Conservation (phyloP, 2,113 vertebrate species). For the Gasterosteus aculeatus region DNA sequence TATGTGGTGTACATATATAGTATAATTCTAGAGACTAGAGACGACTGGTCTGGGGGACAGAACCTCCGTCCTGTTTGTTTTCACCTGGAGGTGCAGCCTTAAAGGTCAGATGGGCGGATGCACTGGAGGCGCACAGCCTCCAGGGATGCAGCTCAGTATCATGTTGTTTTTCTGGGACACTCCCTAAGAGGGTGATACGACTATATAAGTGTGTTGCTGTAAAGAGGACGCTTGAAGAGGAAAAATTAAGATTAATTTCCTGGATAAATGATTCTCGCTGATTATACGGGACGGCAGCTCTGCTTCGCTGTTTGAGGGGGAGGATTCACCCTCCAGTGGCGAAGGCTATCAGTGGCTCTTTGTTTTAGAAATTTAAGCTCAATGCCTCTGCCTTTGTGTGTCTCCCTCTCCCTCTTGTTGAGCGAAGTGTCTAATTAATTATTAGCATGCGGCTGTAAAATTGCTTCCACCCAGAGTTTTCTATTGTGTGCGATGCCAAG, state of each 20-base stretch:
- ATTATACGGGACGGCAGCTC: constrained; percentile 41
- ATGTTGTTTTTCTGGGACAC: constrained; percentile 44
- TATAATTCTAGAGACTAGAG: constrained; percentile 2
- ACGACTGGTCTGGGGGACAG: constrained; percentile 1
- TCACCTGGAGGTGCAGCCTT: constrained; percentile 22
- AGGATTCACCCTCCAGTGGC: constrained; percentile 40
- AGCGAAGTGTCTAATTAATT: constrained; percentile 60
- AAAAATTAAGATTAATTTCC: constrained; percentile 64
- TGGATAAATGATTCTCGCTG: constrained; percentile 55
- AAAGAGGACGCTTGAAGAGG: constrained; percentile 39
- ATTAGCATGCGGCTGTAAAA: constrained; percentile 54
- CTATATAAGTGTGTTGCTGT: constrained; percentile 52
- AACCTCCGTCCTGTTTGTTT: constrained; percentile 1
- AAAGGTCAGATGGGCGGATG: constrained; percentile 35
- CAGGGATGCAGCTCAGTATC: constrained; percentile 19
- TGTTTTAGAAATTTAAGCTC: constrained; percentile 19
- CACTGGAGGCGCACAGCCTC: constrained; percentile 3
- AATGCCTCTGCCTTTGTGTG: not conserved
- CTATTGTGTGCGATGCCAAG: constrained; percentile 33
- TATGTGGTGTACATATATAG: constrained; percentile 30
- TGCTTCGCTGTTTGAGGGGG: constrained; percentile 18
- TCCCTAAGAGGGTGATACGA: constrained; percentile 51
- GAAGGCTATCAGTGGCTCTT: constrained; percentile 48
- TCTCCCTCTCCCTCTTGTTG: constrained; percentile 21
- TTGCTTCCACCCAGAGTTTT: constrained; percentile 39